phyloP scores from a whole-genome alignment of 2,888 invertebrate genomes.

The Amiota communis region DNA sequence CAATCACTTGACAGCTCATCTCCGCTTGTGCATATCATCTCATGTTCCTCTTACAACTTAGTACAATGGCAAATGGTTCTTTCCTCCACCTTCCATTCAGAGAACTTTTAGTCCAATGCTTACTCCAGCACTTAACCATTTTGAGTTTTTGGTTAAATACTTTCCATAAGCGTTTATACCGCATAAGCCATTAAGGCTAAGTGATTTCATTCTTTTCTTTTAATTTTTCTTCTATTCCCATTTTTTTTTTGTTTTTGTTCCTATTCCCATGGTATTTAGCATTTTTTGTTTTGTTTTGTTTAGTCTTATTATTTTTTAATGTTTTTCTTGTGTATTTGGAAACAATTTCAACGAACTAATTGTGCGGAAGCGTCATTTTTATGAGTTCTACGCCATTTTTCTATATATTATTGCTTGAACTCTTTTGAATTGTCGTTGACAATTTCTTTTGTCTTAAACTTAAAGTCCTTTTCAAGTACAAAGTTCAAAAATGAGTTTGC shows the following conservation, averaged over 20 bases:
- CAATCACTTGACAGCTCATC: conserved; percentile 60
- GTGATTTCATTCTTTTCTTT: conserved; percentile 64
- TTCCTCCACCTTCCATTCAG: conserved; percentile 10
- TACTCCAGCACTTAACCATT: conserved; percentile 21
- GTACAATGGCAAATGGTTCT: conserved; percentile 26
- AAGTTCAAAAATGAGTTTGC: neutral
- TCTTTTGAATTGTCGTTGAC: neutral
- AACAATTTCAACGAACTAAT: conserved; percentile 58
- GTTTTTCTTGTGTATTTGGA: conserved; percentile 34
- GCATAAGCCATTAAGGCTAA: conserved; percentile 71
- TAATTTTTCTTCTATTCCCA: neutral
- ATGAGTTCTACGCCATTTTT: conserved; percentile 8
- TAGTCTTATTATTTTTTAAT: conserved; percentile 16
- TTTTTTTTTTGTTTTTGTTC: conserved; percentile 38
- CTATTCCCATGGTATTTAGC: conserved; percentile 45
- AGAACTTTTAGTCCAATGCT: neutral
- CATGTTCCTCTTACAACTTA: conserved; percentile 27
- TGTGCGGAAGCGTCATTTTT: conserved; percentile 58
- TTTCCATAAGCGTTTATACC: conserved; percentile 36
- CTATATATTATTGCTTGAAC: neutral
- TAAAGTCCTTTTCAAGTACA: neutral
- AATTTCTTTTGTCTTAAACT: neutral
- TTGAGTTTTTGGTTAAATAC: conserved; percentile 66
- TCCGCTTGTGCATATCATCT: conserved; percentile 15
- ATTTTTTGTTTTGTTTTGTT: conserved; percentile 11